These are phyloP conservation scores for Luffia ferchaultella DNA, from an alignment of 2,888 invertebrate genomes.

Conservation along the genomic window DNA sequence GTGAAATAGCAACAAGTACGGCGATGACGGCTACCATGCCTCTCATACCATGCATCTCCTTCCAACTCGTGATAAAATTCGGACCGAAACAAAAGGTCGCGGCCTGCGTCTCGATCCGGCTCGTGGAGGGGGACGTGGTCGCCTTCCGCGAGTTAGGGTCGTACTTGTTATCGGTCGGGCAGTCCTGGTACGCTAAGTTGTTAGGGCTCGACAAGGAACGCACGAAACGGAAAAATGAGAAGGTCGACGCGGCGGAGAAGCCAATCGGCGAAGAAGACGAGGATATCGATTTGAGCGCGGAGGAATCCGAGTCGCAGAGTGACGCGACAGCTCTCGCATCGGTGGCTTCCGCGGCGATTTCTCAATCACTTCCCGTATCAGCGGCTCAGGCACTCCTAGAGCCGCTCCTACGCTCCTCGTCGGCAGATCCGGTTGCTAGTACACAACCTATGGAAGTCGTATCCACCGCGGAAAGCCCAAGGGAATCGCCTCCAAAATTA, in stretches of 20 bases:
- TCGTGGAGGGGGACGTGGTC: conserved; percentile 23
- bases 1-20: conserved; percentile 29
- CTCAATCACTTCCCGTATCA: too few species aligned
- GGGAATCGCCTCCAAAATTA: too few species aligned
- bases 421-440: too few species aligned
- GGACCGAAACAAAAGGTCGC: conserved; percentile 21
- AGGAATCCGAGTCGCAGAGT: too few species aligned
- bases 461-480: too few species aligned
- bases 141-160: conserved; percentile 32
- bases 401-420: too few species aligned
- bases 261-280: too few species aligned
- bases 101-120: conserved; percentile 17
- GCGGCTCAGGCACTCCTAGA: too few species aligned
- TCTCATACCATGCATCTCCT: conserved; percentile 20
- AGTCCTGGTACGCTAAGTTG: conserved; percentile 28
- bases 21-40: conserved; percentile 24
- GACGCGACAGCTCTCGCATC: too few species aligned
- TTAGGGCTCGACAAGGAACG: conserved; percentile 9
- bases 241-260: background rate
- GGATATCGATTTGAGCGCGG: too few species aligned
- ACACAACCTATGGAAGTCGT: too few species aligned
- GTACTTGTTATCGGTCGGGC: conserved; percentile 27
- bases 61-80: conserved; percentile 27
- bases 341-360: too few species aligned
- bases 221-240: background rate